phyloP scores from a whole-genome alignment of 2,797 vertebrate genomes.

The Pangasius larnaudii region DNA sequence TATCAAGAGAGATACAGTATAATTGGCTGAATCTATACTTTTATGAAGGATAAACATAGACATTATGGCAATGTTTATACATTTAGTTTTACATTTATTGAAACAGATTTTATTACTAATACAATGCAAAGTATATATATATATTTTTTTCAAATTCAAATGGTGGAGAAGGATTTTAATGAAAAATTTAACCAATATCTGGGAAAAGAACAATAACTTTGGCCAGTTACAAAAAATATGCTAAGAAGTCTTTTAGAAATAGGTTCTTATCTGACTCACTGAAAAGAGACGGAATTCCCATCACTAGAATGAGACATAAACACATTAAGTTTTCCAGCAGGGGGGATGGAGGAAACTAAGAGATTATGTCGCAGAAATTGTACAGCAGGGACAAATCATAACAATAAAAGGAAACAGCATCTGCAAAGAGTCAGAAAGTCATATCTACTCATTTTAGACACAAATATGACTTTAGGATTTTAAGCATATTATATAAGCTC shows the following conservation, averaged over 20 bases:
- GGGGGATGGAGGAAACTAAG: background rate
- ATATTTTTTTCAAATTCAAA: background rate
- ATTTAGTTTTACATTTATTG: background rate
- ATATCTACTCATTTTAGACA: background rate
- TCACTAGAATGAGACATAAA: background rate
- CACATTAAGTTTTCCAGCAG: background rate
- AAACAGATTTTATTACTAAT: background rate
- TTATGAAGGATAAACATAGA: background rate
- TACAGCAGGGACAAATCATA: background rate
- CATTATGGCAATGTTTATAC: background rate
- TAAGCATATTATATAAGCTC: background rate
- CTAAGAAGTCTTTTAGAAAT: background rate
- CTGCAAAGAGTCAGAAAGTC: constrained; percentile 3
- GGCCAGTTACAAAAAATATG: background rate
- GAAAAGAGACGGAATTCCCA: background rate
- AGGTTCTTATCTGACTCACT: background rate
- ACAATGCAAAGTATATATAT: background rate
- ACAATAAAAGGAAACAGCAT: background rate
- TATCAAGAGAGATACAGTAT: background rate
- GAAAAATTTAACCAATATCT: background rate
- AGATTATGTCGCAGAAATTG: background rate
- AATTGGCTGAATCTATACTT: background rate
- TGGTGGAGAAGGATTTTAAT: background rate
- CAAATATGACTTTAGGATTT: background rate
- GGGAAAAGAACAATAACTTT: background rate